Base-by-base conservation (phyloP, 2,888 invertebrate species). In the Octodonta nipae region DNA sequence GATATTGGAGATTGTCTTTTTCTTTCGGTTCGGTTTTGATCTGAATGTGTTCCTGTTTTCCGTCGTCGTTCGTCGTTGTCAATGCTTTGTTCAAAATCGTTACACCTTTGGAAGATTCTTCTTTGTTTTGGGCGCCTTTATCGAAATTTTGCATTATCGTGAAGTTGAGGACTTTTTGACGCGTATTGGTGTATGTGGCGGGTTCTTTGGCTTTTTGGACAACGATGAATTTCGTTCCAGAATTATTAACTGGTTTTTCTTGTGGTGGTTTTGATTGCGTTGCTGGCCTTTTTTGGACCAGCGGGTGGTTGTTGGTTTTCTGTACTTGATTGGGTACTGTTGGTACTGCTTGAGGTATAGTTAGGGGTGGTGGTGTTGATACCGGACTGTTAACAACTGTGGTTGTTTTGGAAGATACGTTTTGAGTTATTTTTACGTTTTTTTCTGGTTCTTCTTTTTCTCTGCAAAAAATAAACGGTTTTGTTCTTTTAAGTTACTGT, bases 381-480 rank as follows among this genome's bases (percentile, higher is more conserved):
- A 31, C 28, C 6, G 37, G 28, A 2, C 35, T 15, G 2, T 33
- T 30, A 17, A 35, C 28, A 15, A 26, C 29, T n/a, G 32, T 28
- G 7, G 34, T 12, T 1, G 36, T 16, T 35, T 35, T 30, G 30
- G 20, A 27, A 15, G 8, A 13, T 11, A 3, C 3, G 11, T 30
- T 15, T 28, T 36, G 36, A 6, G 31, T 34, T 11, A 34, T 32
- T 26, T 39, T 39, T 2, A 29, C 27, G 16, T 25, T 32, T 16
- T 38, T 40, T n/a, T 39, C 38, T 6, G 15, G 11, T 27, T 47
- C 38, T 43, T 50, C 34, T 72, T 72, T 31, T 70, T 67, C 42
- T 75, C 39, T 38, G 22, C 11, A 34, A 17, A 17, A n/a, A n/a
- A n/a, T n/a, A n/a, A n/a, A n/a, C n/a, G n/a, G n/a, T n/a, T n/a